Base-by-base conservation (phyloP, 2,888 invertebrate species). In the Acleris emargana region DNA sequence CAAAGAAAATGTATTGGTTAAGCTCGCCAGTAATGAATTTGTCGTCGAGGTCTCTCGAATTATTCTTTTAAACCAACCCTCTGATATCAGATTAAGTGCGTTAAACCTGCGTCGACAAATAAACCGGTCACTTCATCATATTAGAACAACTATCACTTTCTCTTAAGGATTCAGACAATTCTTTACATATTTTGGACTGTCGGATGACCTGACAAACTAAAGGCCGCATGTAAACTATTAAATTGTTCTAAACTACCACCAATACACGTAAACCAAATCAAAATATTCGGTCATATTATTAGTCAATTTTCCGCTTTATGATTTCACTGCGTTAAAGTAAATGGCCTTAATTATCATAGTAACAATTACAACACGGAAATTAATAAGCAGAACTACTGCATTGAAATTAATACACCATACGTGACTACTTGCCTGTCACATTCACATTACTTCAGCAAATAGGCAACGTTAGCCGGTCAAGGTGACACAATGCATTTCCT, bases 381-480 rank as follows among this genome's bases (percentile, higher is more conserved):
- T 16, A 17, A 52, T 32, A 53, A 43, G 49, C 22, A 55, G 55
- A 42, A 50, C 45, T 25, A 32, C 43, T 18, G 25, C 25, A 38
- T 17, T 18, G 45, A 57, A 66, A 57, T 49, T 47, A 50, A 49
- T 13, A 57, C 47, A 58, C 60, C 69, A 70, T 68, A 76, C 75
- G 72, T 73, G 76, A 68, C 66, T 62, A 57, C 66, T 59, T 55
- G 58, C 51, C 60, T 68, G 62, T 68, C 68, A 73, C 68, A 73
- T 67, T 68, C 60, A 71, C 68, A 71, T 68, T 68, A 61, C 51
- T 62, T 43, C 42, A 70, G 59, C 53, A 64, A 67, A 59, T 58
- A 66, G 64, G 69, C 68, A 59, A 63, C 68, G 69, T 62, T 69
- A 60, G 53, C 66, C 69, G 71, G 73, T 63, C 75, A 75, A 75